Conservation (phyloP, 2,888 invertebrate species). For the Dioctria rufipes region DNA sequence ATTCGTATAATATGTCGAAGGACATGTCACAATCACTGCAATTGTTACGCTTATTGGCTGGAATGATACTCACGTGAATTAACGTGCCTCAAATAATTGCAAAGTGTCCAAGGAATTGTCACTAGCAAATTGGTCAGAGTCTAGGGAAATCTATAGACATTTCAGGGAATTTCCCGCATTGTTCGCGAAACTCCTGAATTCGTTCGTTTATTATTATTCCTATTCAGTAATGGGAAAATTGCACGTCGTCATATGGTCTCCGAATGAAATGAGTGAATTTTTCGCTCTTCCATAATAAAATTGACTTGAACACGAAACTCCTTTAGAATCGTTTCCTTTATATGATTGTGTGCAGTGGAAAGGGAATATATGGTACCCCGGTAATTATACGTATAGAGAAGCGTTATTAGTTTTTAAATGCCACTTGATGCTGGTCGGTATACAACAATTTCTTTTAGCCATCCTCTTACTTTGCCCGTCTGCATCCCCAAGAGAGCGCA, state of each 20-base stretch:
- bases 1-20: slow-evolving; percentile 26
- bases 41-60: slow-evolving; percentile 38
- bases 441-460: neutral
- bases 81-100: slow-evolving; percentile 36
- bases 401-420: slow-evolving; percentile 44
- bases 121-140: neutral
- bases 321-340: neutral
- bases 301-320: neutral
- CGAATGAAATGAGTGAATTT: slow-evolving; percentile 12
- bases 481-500: neutral
- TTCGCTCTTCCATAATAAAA: neutral
- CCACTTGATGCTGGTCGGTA: slow-evolving; percentile 49
- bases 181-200: slow-evolving; percentile 11
- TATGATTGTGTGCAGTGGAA: slow-evolving; percentile 14
- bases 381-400: slow-evolving; percentile 8
- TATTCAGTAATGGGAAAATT: neutral
- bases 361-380: neutral
- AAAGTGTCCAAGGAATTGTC: slow-evolving; percentile 40
- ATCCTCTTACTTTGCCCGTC: neutral
- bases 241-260: neutral
- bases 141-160: slow-evolving; percentile 26
- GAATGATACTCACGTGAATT: slow-evolving; percentile 33
- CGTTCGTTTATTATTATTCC: neutral
- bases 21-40: slow-evolving; percentile 26
- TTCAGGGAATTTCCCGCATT: neutral